Conservation (phyloP, 2,888 invertebrate genomes). For the Tholera decimalis region DNA sequence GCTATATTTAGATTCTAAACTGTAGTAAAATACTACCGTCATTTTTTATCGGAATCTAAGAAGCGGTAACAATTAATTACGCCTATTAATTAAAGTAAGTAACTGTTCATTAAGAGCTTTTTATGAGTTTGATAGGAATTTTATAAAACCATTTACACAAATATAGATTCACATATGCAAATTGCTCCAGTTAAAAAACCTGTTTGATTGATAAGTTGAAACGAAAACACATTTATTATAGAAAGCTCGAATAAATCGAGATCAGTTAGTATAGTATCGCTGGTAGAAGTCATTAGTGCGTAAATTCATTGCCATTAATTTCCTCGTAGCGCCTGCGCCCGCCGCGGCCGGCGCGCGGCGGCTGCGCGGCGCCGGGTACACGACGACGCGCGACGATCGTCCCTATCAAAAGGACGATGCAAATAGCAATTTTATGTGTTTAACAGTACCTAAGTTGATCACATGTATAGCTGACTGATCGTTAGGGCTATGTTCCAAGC, state of each 20-base stretch:
- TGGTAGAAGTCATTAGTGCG: conserved; percentile 71
- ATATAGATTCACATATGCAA: conserved; percentile 18
- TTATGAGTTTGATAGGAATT: conserved; percentile 17
- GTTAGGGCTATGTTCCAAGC: conserved; percentile 46
- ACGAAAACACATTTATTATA: conserved; percentile 47
- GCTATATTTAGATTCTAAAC: conserved; percentile 61
- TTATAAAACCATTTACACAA: conserved; percentile 22
- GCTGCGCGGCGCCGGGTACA: conserved; percentile 34
- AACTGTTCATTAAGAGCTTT: conserved; percentile 43
- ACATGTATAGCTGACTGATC: conserved; percentile 62
- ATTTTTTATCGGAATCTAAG: conserved; percentile 25
- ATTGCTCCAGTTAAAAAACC: conserved; percentile 50
- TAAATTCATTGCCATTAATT: conserved; percentile 76
- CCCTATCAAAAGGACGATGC: conserved; percentile 59
- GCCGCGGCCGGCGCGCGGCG: conserved; percentile 67
- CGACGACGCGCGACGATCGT: conserved; percentile 39
- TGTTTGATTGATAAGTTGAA: conserved; percentile 16
- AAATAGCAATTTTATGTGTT: conserved; percentile 63
- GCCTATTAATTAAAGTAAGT: conserved; percentile 29
- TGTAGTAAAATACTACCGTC: conserved; percentile 48
- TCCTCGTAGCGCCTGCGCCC: conserved; percentile 68
- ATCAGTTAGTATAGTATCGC: conserved; percentile 64
- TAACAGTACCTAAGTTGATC: conserved; percentile 61
- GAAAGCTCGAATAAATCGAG: conserved; percentile 62
- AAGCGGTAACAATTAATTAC: conserved; percentile 30